Base-by-base conservation (phyloP, 2,113 vertebrate species). In the Saguinus imperator region DNA sequence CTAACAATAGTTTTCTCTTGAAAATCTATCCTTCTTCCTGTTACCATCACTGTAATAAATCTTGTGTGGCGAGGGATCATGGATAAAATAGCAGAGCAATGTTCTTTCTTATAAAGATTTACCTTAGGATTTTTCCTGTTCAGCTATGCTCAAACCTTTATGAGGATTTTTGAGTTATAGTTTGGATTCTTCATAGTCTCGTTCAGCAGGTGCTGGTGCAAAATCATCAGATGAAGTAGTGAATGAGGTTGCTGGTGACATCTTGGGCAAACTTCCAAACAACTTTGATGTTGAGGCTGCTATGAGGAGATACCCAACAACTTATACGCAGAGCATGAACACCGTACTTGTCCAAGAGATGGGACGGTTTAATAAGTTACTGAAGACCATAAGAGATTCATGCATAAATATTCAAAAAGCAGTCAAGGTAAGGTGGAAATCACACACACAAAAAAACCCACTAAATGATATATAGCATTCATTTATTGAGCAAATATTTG, bases 251-350 rank as follows among this genome's bases (percentile, higher is more conserved):
- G 98, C 99, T 48, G 98, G 98, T 7, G 99, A 99, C 97, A 98
- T 99, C 94, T 98, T 99, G 89, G 98, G 98, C 85, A 99, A 99
- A 96, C 99, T 99, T 79, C 99, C 99, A 9, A 37, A 95, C 45
- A 96, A 99, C 98, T 99, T 99, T 21, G 99, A 99, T 81, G 97
- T 98, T 4, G 99, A 99, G 97, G 98, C 98, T 6, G 98, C 98
- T 0, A 99, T 99, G 99, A 98, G 98, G 92, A 98, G 96, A 91
- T 99, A 98, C 21, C 99, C 99, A 16, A 99, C 99, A 37, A 98
- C 98, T 52, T 99, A 99, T 91, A 98, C 98, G 21, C 99, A 99
- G 98, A 99, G 99, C 98, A 99, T 99, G 99, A 99, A 99, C 97
- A 99, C 99, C 0, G 99, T 99, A 21, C 98, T 99, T 73, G 99